Evolutionary conservation across 2,888 invertebrate species (phyloP).

Genomic region (Nysson spinosus): DNA sequence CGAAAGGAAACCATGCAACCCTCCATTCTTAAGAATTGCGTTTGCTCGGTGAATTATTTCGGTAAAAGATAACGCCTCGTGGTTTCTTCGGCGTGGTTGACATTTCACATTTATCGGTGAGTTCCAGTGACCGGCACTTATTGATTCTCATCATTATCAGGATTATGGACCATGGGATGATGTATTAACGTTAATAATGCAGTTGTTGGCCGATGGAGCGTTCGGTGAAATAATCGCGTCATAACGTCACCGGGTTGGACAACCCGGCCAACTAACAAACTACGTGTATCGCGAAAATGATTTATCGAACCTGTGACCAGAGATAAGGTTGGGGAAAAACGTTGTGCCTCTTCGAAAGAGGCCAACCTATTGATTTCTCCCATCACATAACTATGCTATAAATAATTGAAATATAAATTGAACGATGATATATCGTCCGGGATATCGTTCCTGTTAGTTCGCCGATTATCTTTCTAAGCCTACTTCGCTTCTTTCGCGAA

Average conservation of each 20-base stretch:
- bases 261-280: slow-evolving; percentile 33
- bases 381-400: background rate
- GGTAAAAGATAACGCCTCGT: no score
- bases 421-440: no score
- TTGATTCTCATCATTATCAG: slow-evolving; percentile 42
- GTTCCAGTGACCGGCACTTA: slow-evolving; percentile 6
- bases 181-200: slow-evolving; percentile 47
- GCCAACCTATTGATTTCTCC: slow-evolving; percentile 34
- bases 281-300: slow-evolving; percentile 54
- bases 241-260: slow-evolving; percentile 21
- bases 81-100: background rate
- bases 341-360: slow-evolving; percentile 34
- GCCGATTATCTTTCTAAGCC: no score
- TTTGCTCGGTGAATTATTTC: background rate
- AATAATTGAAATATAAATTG: no score
- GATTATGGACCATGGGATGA: slow-evolving; percentile 36
- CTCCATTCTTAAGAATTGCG: no score
- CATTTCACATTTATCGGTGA: background rate
- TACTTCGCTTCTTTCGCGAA: no score
- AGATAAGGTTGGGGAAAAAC: slow-evolving; percentile 46
- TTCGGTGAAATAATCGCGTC: slow-evolving; percentile 47
- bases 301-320: slow-evolving; percentile 55
- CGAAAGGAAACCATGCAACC: no score
- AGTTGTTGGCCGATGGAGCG: slow-evolving; percentile 10
- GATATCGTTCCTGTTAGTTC: no score